These are phyloP conservation scores for Blennius ocellaris DNA, from an alignment of 2,113 vertebrate genomes.

Conservation along the genomic window DNA sequence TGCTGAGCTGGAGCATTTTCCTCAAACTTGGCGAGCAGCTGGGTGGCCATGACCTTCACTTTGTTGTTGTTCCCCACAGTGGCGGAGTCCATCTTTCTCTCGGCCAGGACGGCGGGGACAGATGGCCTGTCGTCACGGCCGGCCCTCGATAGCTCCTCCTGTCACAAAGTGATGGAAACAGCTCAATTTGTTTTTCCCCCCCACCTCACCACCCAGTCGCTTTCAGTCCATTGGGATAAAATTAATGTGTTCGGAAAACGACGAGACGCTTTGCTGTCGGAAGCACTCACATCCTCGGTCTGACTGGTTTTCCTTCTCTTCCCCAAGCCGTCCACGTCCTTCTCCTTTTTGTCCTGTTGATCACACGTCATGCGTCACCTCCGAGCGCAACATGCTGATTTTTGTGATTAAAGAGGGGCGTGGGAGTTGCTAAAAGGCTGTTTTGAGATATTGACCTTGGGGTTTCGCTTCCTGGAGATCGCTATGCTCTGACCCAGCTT, in stretches of 20 bases:
- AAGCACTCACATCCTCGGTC: conserved; percentile 92
- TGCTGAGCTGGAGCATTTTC: conserved; percentile 90
- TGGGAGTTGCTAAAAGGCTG: accelerated
- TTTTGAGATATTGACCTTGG: conserved; percentile 83
- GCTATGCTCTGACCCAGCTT: conserved; percentile 97
- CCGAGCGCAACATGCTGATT: neutral
- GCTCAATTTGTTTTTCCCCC: neutral
- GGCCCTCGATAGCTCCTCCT: conserved; percentile 88
- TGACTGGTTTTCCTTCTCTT: conserved; percentile 97
- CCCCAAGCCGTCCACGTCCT: conserved; percentile 90
- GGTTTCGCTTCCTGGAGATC: conserved; percentile 95
- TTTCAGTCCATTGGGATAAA: conserved; percentile 12
- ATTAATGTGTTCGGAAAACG: conserved; percentile 12
- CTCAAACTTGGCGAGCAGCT: conserved; percentile 97
- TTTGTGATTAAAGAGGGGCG: neutral
- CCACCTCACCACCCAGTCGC: neutral
- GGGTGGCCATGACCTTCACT: conserved; percentile 97
- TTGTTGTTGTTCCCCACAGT: conserved; percentile 91
- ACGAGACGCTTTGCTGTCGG: conserved; percentile 4
- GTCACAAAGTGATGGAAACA: neutral
- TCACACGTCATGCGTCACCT: conserved; percentile 36
- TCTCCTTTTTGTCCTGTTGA: conserved; percentile 96
- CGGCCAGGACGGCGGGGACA: conserved; percentile 78
- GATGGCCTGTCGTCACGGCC: conserved; percentile 84
- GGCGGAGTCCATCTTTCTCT: conserved; percentile 86